Evolutionary conservation across 2,888 invertebrate genomes (phyloP).

Genomic region (Drosophila ezoana): DNA sequence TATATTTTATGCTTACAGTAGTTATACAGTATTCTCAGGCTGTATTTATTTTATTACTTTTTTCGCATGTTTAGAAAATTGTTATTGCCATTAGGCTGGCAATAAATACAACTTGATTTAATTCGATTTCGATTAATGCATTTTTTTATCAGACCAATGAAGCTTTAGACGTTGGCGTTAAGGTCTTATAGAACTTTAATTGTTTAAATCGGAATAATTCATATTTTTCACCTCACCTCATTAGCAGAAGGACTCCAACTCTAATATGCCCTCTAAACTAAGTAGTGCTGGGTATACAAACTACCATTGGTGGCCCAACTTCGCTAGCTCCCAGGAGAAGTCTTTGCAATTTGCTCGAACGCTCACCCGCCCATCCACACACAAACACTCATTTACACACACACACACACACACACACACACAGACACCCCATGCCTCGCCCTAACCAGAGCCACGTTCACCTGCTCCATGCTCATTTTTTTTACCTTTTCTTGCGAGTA

Average conservation of each 20-base stretch:
- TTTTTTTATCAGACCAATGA: too few species aligned
- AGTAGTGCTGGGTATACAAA: constrained; percentile 32
- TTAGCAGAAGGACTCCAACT: too few species aligned
- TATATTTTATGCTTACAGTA: constrained; percentile 4
- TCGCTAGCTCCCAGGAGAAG: constrained; percentile 54
- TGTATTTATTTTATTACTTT: too few species aligned
- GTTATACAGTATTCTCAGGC: background rate
- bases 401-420: background rate
- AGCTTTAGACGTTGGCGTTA: too few species aligned
- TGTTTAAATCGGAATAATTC: too few species aligned
- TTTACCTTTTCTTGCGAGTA: constrained; percentile 19
- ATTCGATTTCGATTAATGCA: too few species aligned
- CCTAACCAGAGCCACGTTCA: constrained; percentile 31
- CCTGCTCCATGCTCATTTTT: constrained; percentile 37
- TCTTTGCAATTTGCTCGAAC: constrained; percentile 55
- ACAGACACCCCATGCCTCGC: background rate
- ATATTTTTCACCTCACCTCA: background rate
- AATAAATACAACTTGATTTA: too few species aligned
- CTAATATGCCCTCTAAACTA: background rate
- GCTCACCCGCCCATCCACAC: constrained; percentile 10
- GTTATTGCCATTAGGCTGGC: too few species aligned
- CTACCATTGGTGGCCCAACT: constrained; percentile 39
- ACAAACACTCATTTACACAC: background rate
- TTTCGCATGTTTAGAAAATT: too few species aligned
- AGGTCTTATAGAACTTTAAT: too few species aligned